Evolutionary conservation across 1,140 invertebrate genomes (phyloP).

Genomic region (Trinorchestia longiramus): DNA sequence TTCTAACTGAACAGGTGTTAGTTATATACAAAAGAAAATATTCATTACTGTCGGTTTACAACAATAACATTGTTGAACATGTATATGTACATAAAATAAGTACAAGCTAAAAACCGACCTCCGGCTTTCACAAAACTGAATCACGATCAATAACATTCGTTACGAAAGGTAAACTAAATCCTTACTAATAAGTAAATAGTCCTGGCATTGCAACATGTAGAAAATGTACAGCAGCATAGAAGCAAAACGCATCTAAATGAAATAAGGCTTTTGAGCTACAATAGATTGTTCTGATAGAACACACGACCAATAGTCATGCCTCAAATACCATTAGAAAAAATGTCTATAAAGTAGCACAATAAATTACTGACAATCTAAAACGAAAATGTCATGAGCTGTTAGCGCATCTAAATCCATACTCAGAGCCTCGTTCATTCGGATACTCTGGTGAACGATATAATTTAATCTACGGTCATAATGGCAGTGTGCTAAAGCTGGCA

Average conservation of each 20-base stretch:
- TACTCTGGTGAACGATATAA: too few species aligned
- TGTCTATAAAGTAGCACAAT: too few species aligned
- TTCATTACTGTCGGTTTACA: background rate
- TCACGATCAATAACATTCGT: background rate
- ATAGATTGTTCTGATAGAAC: background rate
- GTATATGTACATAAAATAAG: background rate
- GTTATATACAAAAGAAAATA: background rate
- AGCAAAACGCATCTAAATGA: background rate
- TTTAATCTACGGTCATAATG: too few species aligned
- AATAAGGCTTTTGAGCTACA: background rate
- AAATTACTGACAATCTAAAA: too few species aligned
- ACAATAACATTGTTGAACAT: background rate
- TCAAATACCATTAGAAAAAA: too few species aligned
- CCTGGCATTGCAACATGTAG: too few species aligned
- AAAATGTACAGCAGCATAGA: background rate
- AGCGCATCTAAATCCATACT: too few species aligned
- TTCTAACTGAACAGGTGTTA: background rate
- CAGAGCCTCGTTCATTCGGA: too few species aligned
- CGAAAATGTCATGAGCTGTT: too few species aligned
- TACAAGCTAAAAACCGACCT: background rate
- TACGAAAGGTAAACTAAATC: background rate
- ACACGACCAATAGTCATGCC: too few species aligned
- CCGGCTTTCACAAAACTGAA: background rate
- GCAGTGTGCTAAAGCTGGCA: too few species aligned
- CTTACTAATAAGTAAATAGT: background rate